Evolutionary conservation across 2,113 vertebrate species (phyloP), one percentile per base, ranked within the genome.

Genomic region (Camelus dromedarius): DNA sequence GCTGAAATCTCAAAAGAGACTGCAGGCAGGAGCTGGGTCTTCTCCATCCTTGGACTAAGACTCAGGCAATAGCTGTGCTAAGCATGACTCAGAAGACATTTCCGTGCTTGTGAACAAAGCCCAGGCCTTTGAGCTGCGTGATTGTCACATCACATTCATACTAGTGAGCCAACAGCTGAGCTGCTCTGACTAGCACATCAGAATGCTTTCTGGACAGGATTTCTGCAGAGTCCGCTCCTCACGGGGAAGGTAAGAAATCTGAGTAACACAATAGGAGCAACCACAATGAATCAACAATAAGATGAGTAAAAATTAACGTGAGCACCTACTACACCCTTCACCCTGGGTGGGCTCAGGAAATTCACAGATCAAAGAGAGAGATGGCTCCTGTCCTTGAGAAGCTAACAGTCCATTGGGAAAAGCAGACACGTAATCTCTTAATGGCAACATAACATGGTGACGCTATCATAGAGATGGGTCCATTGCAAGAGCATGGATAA

Each of bases 181-280:
- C 86, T 92, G 96, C 96, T 96, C 69, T 72, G 91, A 96, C 96
- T 97, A 94, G 93, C 42, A 95, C 83, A 91, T 60, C 67, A 64
- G 86, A 80, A 73, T 92, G 95, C 64, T 97, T 96, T 92, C 95
- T 97, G 93, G 93, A 84, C 90, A 93, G 64, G 54, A 96, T 97
- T 97, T 97, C 96, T 97, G 96, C 95, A 96, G 95, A 94, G 92
- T 97, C 70, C 0, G 54, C 95, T 97, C 84, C 95, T 96, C 79
- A 46, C 5, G 1, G n/a, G 58, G 30, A 93, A 95, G 64, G 58
- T 79, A 87, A 95, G 79, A 95, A n/a, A 89, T 76, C 95, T 93
- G 87, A 93, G 86, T 87, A 89, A 97, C 73, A 35, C 67, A 79
- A 88, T 16, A 84, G 80, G 22, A 80, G 54, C 82, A 75, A 86